Evolutionary conservation across 1,140 invertebrate species (phyloP), one percentile per base, ranked within the genome.

Genomic region (Harpegnathos saltator): DNA sequence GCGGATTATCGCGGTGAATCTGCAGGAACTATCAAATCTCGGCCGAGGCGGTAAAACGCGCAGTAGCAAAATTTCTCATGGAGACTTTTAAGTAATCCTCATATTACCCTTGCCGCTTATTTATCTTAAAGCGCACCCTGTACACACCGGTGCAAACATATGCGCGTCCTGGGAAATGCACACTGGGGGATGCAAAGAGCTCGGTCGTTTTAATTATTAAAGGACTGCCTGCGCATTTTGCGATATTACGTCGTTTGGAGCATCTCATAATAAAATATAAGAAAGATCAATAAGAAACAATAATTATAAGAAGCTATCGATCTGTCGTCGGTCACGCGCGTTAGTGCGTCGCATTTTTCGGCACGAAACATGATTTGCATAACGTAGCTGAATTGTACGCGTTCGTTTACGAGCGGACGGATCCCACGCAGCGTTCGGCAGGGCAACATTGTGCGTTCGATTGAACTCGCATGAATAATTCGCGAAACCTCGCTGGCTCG

Each of bases 391-490:
- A 58, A 69, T 24, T 0, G n/a, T 52, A 44, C 72, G 33, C 33
- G 33, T 7, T 1, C 33, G 33, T 7, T 48, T 17, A 22, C 11
- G 11, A 33, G n/a, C 26, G 61, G 24, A 0, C 19, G 17, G 1
- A 78, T 65, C 61, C 62, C 52, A 17, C n/a, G n/a, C n/a, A 54
- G 29, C 3, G 3, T 11, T 63, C 7, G 24, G 38, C 3, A 17
- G 24, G 11, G 17, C 22, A 78, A 58, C 9, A 17, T 3, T 17
- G 48, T 29, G 17, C 12, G 11, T 44, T 56, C 75, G 54, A 80
- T 80, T 69, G 29, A 80, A 80, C n/a, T 80, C 14, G 14, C 44
- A 33, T 63, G n/a, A 58, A 71, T 71, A 48, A 80, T 69, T 80
- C n/a, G 17, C 52, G 17, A 38, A 44, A 9, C 24, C 50, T n/a